phyloP scores from a whole-genome alignment of 2,113 vertebrate genomes.

The Eidolon helvum region DNA sequence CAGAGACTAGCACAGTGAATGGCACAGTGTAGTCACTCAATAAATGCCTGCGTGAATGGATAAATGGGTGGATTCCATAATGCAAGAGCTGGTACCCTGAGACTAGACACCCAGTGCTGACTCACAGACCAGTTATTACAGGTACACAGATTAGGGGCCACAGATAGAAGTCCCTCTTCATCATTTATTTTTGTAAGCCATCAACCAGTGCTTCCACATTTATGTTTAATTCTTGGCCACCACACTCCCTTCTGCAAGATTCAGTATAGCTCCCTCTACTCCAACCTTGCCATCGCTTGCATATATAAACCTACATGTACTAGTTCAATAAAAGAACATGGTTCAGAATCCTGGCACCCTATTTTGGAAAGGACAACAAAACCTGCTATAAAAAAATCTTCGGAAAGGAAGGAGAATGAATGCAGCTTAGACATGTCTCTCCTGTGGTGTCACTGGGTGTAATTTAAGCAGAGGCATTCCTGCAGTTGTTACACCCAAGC shows the following conservation, averaged over 20 bases:
- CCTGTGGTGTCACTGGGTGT: slow-evolving; percentile 69
- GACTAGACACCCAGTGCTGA: neutral
- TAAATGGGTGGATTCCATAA: neutral
- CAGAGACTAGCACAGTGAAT: neutral
- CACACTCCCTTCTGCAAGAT: neutral
- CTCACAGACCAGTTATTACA: neutral
- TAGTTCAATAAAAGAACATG: neutral
- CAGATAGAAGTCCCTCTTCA: neutral
- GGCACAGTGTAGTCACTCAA: neutral
- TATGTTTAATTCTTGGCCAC: neutral
- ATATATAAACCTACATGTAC: neutral
- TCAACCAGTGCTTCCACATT: neutral
- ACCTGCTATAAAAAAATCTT: slow-evolving; percentile 65
- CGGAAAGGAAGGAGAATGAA: slow-evolving; percentile 37
- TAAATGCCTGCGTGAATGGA: neutral
- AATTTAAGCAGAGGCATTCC: slow-evolving; percentile 78
- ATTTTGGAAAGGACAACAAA: slow-evolving; percentile 45
- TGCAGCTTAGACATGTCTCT: slow-evolving; percentile 69
- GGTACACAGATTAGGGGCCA: neutral
- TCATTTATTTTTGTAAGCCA: neutral
- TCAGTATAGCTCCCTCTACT: neutral
- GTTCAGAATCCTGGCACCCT: slow-evolving; percentile 17
- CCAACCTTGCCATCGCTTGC: neutral
- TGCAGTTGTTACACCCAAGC: slow-evolving; percentile 77
- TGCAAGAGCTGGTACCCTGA: neutral